A percentile compares a stretch with the other conserved stretches of the same genome.
These are phyloP conservation scores for Corythaeola cristata DNA, from an alignment of 2,113 vertebrate genomes.

Conservation along the genomic window DNA sequence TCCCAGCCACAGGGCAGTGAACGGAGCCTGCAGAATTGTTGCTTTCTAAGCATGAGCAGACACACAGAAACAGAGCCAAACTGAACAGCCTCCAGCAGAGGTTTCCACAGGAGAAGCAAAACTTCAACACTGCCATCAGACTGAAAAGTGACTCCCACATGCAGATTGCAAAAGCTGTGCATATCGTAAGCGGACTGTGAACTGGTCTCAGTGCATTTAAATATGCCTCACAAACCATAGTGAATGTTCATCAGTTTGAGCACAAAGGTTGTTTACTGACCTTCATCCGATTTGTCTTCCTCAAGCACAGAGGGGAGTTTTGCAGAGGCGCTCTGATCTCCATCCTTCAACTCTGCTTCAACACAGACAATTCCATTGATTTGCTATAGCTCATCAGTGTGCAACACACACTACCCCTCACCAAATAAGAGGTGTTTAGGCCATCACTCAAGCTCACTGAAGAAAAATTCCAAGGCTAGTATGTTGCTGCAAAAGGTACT, in stretches of 20 bases:
- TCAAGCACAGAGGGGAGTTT: not conserved
- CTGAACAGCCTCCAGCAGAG: not conserved
- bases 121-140: not conserved
- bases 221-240: rapidly evolving
- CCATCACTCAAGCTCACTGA: rapidly evolving
- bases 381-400: not conserved
- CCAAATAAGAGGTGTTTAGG: rapidly evolving
- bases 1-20: not conserved
- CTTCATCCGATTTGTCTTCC: not conserved
- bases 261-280: not conserved
- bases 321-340: not conserved
- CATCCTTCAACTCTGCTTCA: not conserved
- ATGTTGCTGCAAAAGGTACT: not conserved
- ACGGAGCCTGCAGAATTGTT: not conserved
- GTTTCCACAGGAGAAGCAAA: not conserved
- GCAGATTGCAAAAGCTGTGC: too few relatives aligned
- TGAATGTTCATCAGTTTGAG: rapidly evolving
- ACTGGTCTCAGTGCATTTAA: rapidly evolving
- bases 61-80: not conserved
- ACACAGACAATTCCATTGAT: rapidly evolving
- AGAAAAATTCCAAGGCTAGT: not conserved
- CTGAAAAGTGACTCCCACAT: rapidly evolving
- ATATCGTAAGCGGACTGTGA: rapidly evolving
- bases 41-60: not conserved
- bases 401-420: rapidly evolving